These are phyloP conservation scores for Eriosoma lanigerum DNA, from an alignment of 1,140 invertebrate species.

Conservation along the genomic window DNA sequence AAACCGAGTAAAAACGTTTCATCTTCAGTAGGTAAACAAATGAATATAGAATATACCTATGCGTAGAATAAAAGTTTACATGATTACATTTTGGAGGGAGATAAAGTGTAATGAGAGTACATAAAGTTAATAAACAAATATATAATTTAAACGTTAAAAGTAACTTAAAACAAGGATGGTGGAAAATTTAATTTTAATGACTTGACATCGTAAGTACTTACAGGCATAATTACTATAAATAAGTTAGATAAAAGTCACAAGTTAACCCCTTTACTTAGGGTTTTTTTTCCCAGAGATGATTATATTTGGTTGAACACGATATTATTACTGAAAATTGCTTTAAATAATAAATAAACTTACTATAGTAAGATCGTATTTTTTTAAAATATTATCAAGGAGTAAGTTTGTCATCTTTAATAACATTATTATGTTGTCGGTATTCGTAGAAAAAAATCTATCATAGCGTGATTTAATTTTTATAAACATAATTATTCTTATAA, in stretches of 20 bases:
- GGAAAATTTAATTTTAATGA: conserved; percentile 45
- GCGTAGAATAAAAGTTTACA: conserved; percentile 27
- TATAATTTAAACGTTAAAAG: conserved; percentile 40
- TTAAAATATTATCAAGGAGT: background rate
- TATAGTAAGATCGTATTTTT: background rate
- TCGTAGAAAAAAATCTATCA: background rate
- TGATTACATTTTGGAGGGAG: conserved; percentile 8
- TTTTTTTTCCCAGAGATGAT: background rate
- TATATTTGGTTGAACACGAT: background rate
- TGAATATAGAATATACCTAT: conserved; percentile 3
- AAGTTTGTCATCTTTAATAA: background rate
- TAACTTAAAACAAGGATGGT: conserved; percentile 14
- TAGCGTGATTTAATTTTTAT: background rate
- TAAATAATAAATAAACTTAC: conserved; percentile 16
- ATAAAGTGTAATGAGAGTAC: conserved; percentile 27
- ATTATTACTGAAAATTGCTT: conserved; percentile 27
- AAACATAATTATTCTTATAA: background rate
- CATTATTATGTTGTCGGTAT: conserved; percentile 3
- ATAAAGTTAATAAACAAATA: conserved; percentile 42
- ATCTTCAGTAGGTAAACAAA: conserved; percentile 18
- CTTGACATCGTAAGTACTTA: background rate
- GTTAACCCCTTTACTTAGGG: conserved; percentile 10
- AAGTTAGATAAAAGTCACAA: conserved; percentile 43
- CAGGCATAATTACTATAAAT: conserved; percentile 23
- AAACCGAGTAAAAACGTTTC: background rate